phyloP scores from a whole-genome alignment of 92 coral and sea anemone species.

The Metridium senile region DNA sequence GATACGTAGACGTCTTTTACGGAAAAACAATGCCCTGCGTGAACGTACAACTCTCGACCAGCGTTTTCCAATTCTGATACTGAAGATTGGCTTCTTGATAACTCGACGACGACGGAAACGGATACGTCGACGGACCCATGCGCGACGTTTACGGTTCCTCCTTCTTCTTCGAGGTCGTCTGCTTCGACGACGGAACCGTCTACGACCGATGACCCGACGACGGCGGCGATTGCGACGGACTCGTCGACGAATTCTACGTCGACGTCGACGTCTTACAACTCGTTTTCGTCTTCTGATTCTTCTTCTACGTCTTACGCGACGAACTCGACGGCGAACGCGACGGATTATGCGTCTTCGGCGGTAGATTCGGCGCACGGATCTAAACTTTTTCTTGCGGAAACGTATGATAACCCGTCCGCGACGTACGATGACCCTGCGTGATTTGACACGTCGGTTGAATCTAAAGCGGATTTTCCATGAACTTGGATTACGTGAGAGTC shows the following conservation, averaged over 20 bases:
- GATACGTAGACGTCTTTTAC: background rate
- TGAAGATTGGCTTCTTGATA: background rate
- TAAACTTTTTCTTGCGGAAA: background rate
- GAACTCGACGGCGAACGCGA: background rate
- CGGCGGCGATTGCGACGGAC: conserved; percentile 10
- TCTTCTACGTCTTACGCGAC: conserved; percentile 6
- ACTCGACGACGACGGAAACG: background rate
- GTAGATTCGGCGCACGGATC: no score
- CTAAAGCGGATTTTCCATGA: conserved; percentile 6
- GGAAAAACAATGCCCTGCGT: background rate
- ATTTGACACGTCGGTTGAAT: background rate
- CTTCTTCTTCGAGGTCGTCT: no score
- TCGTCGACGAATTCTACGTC: conserved; percentile 18
- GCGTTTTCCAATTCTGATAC: background rate
- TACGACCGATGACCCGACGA: conserved; percentile 5
- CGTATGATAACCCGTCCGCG: conserved; percentile 3
- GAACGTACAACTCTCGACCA: conserved; percentile 20
- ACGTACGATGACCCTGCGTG: background rate
- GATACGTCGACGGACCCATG: background rate
- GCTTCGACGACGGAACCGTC: background rate
- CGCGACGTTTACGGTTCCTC: conserved; percentile 11
- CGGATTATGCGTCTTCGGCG: background rate
- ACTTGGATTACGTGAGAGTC: background rate
- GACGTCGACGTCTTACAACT: background rate
- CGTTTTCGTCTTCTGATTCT: conserved; percentile 1